phyloP scores from a whole-genome alignment of 1,140 invertebrate genomes.

The Phymastichus coffea region DNA sequence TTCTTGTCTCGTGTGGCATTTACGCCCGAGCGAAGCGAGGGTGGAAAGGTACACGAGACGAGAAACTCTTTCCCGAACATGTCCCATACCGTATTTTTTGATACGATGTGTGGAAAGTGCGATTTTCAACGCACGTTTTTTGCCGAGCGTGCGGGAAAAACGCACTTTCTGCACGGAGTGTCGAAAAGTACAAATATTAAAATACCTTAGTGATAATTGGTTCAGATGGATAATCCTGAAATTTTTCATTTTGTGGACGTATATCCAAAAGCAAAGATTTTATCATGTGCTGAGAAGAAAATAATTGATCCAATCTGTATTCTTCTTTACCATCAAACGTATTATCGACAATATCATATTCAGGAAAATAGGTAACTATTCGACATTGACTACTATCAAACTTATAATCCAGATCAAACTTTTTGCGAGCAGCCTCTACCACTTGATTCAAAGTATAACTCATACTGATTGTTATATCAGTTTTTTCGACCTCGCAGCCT shows the following conservation, averaged over 20 bases:
- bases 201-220: constrained; percentile 23
- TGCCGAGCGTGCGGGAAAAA: too few species aligned
- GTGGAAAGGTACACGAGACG: too few species aligned
- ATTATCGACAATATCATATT: constrained; percentile 8
- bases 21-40: too few species aligned
- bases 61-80: too few species aligned
- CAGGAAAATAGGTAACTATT: constrained; percentile 66
- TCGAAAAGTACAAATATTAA: too few species aligned
- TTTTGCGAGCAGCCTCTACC: constrained; percentile 61
- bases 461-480: constrained; percentile 60
- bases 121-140: too few species aligned
- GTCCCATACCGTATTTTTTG: too few species aligned
- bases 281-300: background rate
- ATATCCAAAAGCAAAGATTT: constrained; percentile 72
- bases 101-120: too few species aligned
- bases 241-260: constrained; percentile 63
- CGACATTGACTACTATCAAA: constrained; percentile 68
- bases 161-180: too few species aligned
- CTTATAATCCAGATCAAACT: constrained; percentile 62
- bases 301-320: background rate
- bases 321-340: too few species aligned
- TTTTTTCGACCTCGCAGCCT: constrained; percentile 57
- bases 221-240: constrained; percentile 66
- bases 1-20: too few species aligned
- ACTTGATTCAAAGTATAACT: constrained; percentile 63